These are phyloP conservation scores for Dryobotodes eremita DNA, from an alignment of 2,888 invertebrate genomes.

Conservation along the genomic window DNA sequence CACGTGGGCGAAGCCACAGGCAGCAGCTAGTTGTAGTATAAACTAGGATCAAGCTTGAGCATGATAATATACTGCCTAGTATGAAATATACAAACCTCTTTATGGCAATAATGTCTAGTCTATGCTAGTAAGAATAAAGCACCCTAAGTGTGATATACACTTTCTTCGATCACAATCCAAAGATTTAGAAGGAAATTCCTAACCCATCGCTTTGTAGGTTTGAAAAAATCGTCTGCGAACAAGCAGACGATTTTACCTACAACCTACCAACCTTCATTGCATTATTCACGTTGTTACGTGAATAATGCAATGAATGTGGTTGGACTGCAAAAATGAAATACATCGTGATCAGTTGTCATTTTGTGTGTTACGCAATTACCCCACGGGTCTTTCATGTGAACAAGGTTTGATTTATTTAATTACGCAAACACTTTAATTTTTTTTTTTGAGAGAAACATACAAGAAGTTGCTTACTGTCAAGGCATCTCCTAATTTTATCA, in stretches of 20 bases:
- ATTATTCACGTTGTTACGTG: too few relatives aligned
- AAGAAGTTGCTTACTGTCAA: not conserved
- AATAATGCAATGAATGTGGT: not conserved
- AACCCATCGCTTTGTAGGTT: not conserved
- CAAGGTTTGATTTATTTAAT: not conserved
- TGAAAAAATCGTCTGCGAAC: not conserved
- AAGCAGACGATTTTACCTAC: too few relatives aligned
- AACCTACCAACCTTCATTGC: too few relatives aligned
- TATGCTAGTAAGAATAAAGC: not conserved
- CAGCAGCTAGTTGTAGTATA: too few relatives aligned
- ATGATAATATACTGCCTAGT: not conserved
- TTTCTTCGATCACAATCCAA: not conserved
- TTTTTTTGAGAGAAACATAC: not conserved
- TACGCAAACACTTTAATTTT: not conserved
- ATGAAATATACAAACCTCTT: not conserved
- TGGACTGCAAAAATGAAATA: not conserved
- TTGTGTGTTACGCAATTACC: not conserved
- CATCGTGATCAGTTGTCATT: not conserved
- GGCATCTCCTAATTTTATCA: not conserved
- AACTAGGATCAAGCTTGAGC: not conserved
- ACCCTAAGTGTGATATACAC: not conserved
- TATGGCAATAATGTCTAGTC: not conserved
- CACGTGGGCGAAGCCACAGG: too few relatives aligned
- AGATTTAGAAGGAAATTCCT: not conserved
- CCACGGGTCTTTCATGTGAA: not conserved